A percentile compares a stretch with the other conserved stretches of the same genome.
phyloP scores from a whole-genome alignment of 2,797 vertebrate species.

The Triplophysa bombifrons region DNA sequence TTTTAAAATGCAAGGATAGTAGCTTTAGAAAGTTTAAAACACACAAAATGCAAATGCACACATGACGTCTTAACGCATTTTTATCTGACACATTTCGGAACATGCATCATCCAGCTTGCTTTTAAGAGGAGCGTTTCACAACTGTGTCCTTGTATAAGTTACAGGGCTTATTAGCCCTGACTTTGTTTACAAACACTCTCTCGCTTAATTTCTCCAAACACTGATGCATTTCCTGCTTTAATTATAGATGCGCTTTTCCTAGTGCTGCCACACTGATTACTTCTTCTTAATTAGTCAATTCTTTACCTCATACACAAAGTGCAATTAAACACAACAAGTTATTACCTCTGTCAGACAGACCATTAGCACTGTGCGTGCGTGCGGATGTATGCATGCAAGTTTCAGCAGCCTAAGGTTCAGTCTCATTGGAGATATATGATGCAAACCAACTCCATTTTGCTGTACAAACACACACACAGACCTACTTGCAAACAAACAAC shows the following conservation, averaged over 20 bases:
- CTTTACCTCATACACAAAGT: conserved; percentile 59
- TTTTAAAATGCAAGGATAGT: not conserved
- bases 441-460: conserved; percentile 49
- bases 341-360: conserved; percentile 55
- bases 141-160: not conserved
- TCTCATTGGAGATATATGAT: conserved; percentile 53
- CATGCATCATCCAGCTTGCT: not conserved
- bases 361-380: conserved; percentile 45
- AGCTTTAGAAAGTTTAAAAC: too few species aligned
- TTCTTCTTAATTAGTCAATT: conserved; percentile 63
- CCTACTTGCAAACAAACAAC: conserved; percentile 23
- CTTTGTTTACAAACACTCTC: conserved; percentile 50
- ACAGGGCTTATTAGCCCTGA: conserved; percentile 45
- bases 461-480: conserved; percentile 44
- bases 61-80: too few species aligned
- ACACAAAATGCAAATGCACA: too few species aligned
- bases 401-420: conserved; percentile 46
- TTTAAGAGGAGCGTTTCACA: not conserved
- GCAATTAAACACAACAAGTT: conserved; percentile 64
- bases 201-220: conserved; percentile 58
- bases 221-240: conserved; percentile 59
- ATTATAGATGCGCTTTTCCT: conserved; percentile 60
- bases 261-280: conserved; percentile 57
- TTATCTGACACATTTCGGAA: too few species aligned
- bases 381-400: not conserved